phyloP scores from a whole-genome alignment of 2,113 vertebrate species.

The Neogale vison region DNA sequence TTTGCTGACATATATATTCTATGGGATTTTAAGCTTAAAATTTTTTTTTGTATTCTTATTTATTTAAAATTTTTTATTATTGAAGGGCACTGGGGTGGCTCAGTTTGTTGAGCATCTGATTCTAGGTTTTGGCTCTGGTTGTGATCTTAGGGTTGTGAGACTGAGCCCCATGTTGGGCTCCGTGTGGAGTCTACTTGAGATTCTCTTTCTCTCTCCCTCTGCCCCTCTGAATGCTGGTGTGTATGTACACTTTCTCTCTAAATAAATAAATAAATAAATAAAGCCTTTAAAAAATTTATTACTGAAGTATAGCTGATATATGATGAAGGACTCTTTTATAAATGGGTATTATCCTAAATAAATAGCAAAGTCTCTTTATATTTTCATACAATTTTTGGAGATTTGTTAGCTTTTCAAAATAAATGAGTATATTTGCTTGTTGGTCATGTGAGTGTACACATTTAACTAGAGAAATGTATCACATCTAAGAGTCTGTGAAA shows the following conservation, averaged over 20 bases:
- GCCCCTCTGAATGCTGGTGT: no score
- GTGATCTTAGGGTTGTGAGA: no score
- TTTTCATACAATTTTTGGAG: constrained; percentile 30
- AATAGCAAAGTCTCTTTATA: background rate
- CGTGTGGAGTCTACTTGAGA: no score
- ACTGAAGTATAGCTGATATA: background rate
- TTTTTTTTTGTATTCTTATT: background rate
- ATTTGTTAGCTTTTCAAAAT: constrained; percentile 29
- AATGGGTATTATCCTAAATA: background rate
- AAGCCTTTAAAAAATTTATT: background rate
- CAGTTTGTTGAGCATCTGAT: background rate
- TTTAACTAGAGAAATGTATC: background rate
- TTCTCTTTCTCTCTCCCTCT: no score
- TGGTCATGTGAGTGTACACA: background rate
- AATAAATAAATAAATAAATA: no score
- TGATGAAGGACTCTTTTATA: background rate
- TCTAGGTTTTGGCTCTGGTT: background rate
- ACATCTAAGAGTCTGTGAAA: background rate
- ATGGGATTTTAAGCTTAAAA: background rate
- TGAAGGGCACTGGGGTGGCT: background rate
- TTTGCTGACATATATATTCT: background rate
- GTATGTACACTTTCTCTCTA: no score
- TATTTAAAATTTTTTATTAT: constrained; percentile 15
- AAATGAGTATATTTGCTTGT: background rate
- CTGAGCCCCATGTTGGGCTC: no score